phyloP scores from a whole-genome alignment of 2,113 vertebrate genomes.

The Hemibagrus wyckioides region DNA sequence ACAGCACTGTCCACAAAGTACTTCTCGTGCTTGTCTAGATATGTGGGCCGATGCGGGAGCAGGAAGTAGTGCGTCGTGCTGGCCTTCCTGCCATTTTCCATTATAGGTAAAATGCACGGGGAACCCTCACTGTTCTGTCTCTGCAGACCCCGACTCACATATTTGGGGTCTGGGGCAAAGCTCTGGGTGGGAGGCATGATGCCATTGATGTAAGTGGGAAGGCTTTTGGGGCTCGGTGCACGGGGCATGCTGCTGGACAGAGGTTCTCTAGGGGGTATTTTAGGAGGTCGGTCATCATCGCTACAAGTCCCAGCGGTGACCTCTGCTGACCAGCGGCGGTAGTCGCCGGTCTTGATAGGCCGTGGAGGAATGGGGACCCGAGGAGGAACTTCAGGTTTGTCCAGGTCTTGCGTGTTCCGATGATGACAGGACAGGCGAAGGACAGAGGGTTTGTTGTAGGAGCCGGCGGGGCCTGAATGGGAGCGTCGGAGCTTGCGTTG shows the following conservation, averaged over 20 bases:
- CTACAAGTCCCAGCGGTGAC: slow-evolving; percentile 86
- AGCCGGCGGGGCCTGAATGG: slow-evolving; percentile 91
- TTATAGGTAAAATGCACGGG: slow-evolving; percentile 93
- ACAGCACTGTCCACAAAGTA: slow-evolving; percentile 70
- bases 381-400: slow-evolving; percentile 88
- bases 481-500: slow-evolving; percentile 85
- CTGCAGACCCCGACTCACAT: slow-evolving; percentile 88
- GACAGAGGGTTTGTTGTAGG: slow-evolving; percentile 83
- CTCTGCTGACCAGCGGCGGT: slow-evolving; percentile 93
- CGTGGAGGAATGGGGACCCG: slow-evolving; percentile 91
- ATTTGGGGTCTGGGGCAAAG: slow-evolving; percentile 95
- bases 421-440: slow-evolving; percentile 72
- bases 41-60: slow-evolving; percentile 82
- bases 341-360: slow-evolving; percentile 77
- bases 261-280: slow-evolving; percentile 89
- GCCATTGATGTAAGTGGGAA: slow-evolving; percentile 90
- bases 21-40: slow-evolving; percentile 80
- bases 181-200: slow-evolving; percentile 97
- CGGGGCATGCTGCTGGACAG: slow-evolving; percentile 81
- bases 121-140: slow-evolving; percentile 92
- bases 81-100: slow-evolving; percentile 87
- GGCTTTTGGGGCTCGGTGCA: slow-evolving; percentile 91
- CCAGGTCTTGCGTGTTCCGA: slow-evolving; percentile 72
- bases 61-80: slow-evolving; percentile 96
- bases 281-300: slow-evolving; percentile 90